Conservation (phyloP, 2,113 vertebrate species). For the Rallus limicola region DNA sequence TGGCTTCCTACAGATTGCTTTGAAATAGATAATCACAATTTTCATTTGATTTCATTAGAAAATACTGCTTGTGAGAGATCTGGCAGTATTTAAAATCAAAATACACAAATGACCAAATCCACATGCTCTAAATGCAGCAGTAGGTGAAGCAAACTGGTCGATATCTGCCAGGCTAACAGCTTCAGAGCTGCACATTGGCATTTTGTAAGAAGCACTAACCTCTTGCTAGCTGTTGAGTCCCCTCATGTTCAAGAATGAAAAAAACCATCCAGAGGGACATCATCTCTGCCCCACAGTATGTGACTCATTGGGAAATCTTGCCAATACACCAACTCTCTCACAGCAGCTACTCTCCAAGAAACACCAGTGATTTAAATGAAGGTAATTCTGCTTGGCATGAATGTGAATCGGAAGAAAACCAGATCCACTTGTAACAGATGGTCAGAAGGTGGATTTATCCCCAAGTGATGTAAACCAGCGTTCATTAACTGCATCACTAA, state of each 20-base stretch:
- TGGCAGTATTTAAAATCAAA: not conserved
- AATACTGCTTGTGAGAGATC: not conserved
- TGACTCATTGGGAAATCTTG: not conserved
- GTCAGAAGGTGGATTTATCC: not conserved
- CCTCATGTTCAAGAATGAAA: not conserved
- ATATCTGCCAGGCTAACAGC: not conserved
- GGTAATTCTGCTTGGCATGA: not conserved
- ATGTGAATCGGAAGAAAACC: not conserved
- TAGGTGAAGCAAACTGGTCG: not conserved
- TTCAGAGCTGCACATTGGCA: not conserved
- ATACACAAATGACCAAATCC: not conserved
- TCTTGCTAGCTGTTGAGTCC: not conserved
- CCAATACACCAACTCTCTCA: not conserved
- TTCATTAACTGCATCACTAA: not conserved
- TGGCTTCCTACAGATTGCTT: not conserved
- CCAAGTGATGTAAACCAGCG: not conserved
- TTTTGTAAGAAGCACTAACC: not conserved
- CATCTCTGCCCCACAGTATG: not conserved
- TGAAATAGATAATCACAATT: conserved; percentile 29
- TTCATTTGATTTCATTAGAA: conserved; percentile 35
- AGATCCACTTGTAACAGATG: not conserved
- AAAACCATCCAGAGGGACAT: not conserved
- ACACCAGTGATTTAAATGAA: not conserved
- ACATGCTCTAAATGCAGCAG: not conserved
- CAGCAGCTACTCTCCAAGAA: not conserved